Percentiles rank a stretch among this genome's conserved stretches.
phyloP scores from a whole-genome alignment of 2,888 invertebrate genomes.

The Drosophila fungiperda region DNA sequence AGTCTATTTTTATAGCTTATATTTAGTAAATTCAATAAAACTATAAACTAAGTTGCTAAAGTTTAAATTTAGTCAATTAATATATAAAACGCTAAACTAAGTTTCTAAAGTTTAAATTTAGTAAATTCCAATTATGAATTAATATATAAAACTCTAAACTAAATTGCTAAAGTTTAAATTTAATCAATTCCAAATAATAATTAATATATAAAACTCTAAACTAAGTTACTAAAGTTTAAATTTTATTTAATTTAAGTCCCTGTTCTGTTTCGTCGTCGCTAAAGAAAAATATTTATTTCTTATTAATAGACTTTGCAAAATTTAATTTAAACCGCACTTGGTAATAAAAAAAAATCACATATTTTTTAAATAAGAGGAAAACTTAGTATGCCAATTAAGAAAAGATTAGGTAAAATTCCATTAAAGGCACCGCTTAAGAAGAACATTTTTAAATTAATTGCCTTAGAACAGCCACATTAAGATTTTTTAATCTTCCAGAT shows the following conservation, averaged over 20 bases:
- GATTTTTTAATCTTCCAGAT: not conserved
- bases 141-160: too few species aligned
- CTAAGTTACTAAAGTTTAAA: too few species aligned
- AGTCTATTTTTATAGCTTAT: not conserved
- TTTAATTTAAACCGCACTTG: not conserved
- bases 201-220: too few species aligned
- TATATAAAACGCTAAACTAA: too few species aligned
- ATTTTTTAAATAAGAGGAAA: not conserved
- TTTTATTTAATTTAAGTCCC: too few species aligned
- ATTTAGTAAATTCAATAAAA: too few species aligned
- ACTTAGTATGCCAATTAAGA: not conserved
- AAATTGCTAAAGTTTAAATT: too few species aligned
- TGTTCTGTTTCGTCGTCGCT: not conserved
- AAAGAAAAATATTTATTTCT: not conserved
- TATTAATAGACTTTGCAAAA: not conserved
- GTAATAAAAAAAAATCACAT: not conserved
- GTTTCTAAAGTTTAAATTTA: too few species aligned
- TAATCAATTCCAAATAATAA: too few species aligned
- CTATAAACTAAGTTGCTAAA: too few species aligned
- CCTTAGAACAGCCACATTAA: not conserved
- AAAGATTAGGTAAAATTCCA: not conserved
- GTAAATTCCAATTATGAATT: too few species aligned
- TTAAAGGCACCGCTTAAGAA: not conserved
- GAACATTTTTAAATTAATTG: not conserved
- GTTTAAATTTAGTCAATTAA: too few species aligned